Evolutionary conservation across 1,140 invertebrate species (phyloP).

Genomic region (Drosophila equinoxialis): DNA sequence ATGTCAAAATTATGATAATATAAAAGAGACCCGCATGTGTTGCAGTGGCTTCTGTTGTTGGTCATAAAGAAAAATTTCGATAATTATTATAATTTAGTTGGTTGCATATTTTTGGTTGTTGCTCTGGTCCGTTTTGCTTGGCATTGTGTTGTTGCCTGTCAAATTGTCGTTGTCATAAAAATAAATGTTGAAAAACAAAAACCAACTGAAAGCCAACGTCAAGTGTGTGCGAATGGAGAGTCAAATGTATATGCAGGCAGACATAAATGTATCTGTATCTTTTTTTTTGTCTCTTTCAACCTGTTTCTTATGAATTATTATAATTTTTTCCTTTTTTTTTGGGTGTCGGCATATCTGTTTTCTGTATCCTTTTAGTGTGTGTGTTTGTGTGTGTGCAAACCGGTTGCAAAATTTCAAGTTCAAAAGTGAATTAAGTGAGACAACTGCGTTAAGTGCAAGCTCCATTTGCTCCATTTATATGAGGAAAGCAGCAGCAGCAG

Average conservation of each 20-base stretch:
- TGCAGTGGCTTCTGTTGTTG: slow-evolving; percentile 35
- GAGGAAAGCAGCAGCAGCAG: neutral
- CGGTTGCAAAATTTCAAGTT: slow-evolving; percentile 50
- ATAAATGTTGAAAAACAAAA: slow-evolving; percentile 49
- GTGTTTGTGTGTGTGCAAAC: slow-evolving; percentile 41
- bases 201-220: slow-evolving; percentile 44
- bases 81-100: slow-evolving; percentile 72
- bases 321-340: slow-evolving; percentile 39
- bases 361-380: slow-evolving; percentile 24
- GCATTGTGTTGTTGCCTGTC: slow-evolving; percentile 43
- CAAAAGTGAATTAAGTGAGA: slow-evolving; percentile 38
- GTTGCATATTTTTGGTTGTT: slow-evolving; percentile 16
- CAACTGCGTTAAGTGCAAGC: slow-evolving; percentile 42
- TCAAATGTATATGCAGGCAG: neutral
- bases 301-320: slow-evolving; percentile 62
- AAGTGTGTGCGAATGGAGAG: slow-evolving; percentile 69
- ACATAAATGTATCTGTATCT: slow-evolving; percentile 32
- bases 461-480: slow-evolving; percentile 35
- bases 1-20: slow-evolving; percentile 5
- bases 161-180: slow-evolving; percentile 73
- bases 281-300: slow-evolving; percentile 43
- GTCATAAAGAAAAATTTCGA: slow-evolving; percentile 59
- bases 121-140: slow-evolving; percentile 19
- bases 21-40: slow-evolving; percentile 17
- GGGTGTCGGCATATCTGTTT: slow-evolving; percentile 8